Evolutionary conservation across 2,797 vertebrate species (phyloP).

Genomic region (Euphonia xanthogaster): DNA sequence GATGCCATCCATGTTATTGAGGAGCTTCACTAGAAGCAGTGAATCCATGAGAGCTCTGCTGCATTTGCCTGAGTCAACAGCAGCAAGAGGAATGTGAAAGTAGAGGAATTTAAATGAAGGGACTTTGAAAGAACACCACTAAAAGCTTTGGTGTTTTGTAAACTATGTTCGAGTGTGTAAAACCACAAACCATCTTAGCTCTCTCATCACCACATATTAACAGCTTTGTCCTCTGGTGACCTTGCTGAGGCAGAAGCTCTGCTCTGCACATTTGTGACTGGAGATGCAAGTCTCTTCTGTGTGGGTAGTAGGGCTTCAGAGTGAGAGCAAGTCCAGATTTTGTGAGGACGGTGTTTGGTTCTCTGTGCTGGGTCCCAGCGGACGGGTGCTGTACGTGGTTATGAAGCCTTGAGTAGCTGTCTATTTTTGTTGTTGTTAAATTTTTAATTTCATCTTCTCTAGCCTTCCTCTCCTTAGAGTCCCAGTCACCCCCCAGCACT

Average conservation of each 20-base stretch:
- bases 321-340: neutral
- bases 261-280: neutral
- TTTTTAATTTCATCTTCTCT: slow-evolving; percentile 45
- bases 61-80: neutral
- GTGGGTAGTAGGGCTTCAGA: neutral
- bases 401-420: slow-evolving; percentile 3
- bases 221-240: slow-evolving; percentile 6
- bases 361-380: neutral
- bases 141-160: slow-evolving; percentile 9
- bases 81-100: neutral
- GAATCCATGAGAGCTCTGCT: neutral
- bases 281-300: neutral
- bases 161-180: neutral
- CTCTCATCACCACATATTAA: neutral
- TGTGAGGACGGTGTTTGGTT: neutral
- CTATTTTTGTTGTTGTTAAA: slow-evolving; percentile 42
- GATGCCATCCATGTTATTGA: neutral
- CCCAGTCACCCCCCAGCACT: neutral
- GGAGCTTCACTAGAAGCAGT: neutral
- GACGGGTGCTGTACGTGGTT: fast-evolving
- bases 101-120: neutral
- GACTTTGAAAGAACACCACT: neutral
- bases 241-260: neutral
- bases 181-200: neutral
- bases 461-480: neutral